phyloP scores from a whole-genome alignment of 2,113 vertebrate species.

The Oncorhynchus masou region DNA sequence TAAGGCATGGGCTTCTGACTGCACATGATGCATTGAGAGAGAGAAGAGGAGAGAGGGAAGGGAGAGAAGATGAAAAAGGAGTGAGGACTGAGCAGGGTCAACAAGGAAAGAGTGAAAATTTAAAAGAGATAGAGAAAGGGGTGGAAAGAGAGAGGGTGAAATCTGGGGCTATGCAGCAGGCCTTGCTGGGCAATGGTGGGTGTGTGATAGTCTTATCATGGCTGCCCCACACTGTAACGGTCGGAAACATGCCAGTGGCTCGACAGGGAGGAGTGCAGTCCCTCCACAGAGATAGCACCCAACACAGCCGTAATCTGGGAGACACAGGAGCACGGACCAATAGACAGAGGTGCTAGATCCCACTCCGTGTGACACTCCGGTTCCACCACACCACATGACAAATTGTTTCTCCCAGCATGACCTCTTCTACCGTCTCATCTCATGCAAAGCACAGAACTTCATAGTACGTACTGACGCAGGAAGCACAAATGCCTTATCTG shows the following conservation, averaged over 20 bases:
- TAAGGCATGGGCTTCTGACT: slow-evolving; percentile 36
- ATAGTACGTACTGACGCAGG: slow-evolving; percentile 12
- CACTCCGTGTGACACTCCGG: slow-evolving; percentile 4
- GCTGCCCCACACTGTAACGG: slow-evolving; percentile 79
- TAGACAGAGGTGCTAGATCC: background rate
- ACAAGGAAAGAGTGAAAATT: slow-evolving; percentile 10
- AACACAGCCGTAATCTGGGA: slow-evolving; percentile 17
- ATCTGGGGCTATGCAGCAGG: slow-evolving; percentile 77
- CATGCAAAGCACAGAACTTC: slow-evolving; percentile 30
- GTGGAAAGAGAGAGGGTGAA: slow-evolving; percentile 59
- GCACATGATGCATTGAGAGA: slow-evolving; percentile 35
- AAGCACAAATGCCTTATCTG: slow-evolving; percentile 27
- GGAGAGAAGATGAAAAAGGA: slow-evolving; percentile 2
- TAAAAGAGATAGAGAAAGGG: slow-evolving; percentile 21
- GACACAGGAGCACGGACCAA: background rate
- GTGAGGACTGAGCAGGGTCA: background rate
- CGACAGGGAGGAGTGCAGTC: slow-evolving; percentile 59
- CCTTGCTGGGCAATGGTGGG: slow-evolving; percentile 59
- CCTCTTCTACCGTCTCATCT: slow-evolving; percentile 11
- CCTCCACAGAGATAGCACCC: slow-evolving; percentile 54
- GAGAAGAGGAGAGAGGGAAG: background rate
- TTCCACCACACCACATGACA: slow-evolving; percentile 50
- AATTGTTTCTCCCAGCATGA: slow-evolving; percentile 56
- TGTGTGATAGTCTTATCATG: slow-evolving; percentile 88
- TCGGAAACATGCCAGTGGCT: slow-evolving; percentile 41